Evolutionary conservation across 2,797 vertebrate genomes (phyloP), one percentile per base, ranked within the genome.

Genomic region (Sebastes flavidus): DNA sequence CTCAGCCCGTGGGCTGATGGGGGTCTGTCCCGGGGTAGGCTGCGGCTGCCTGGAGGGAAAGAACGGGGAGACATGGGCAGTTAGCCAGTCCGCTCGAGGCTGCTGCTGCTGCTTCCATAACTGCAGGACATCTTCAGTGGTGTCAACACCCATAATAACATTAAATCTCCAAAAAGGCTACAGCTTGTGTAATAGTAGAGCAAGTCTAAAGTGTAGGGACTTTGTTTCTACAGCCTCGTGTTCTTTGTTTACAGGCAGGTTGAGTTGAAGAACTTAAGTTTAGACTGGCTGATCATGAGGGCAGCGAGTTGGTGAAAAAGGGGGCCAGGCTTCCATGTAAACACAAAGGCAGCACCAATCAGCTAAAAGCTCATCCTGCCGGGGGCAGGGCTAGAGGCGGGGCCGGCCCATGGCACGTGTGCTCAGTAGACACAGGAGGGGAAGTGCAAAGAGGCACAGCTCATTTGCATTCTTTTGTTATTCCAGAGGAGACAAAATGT

Each of bases 1-100:
- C 89, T 99, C 97, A 0, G 96, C 97, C 71, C 97, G 95, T 9
- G 97, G 97, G 10, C 1, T 52, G 49, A 96, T 94, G 5, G 97
- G 95, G 11, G 93, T 92, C 79, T 94, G 96, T 69, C 95, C 95
- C 0, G 92, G 75, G 3, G 84, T 65, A 1, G 91, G 88, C 80
- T 95, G 96, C 0, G 83, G 94, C 86, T 92, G 94, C 87, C 95
- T 96, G 87, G 66, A 54, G 25, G 38, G 32, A 13, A 54, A 75
- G 8, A 88, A 54, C 2, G 72, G 83, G 38, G 71, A 88, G 78
- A 86, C 66, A 16, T 73, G 58, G 8, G 34, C 8, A 1, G 68
- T 87, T 78, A 95, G 75, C 83, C 82, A 69, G 11, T 83, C 75
- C 8, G 56, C 76, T 60, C 30, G 34, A 38, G 49, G 46, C 46